Evolutionary conservation across 2,113 vertebrate species (phyloP), one percentile per base, ranked within the genome.

Genomic region (Trichechus manatus): DNA sequence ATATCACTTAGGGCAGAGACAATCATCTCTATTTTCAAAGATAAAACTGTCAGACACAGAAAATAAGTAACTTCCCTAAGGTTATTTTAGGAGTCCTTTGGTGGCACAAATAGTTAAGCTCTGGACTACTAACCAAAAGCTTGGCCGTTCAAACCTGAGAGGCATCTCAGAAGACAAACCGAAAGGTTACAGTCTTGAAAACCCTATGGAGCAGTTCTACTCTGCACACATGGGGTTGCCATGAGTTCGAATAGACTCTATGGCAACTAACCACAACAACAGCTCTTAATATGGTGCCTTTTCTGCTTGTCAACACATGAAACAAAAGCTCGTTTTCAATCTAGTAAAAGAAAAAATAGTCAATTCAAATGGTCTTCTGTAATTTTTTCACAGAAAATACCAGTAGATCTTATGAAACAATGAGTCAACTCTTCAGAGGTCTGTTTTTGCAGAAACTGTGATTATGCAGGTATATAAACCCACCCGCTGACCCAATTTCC

Each of bases 21-120:
- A 80, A 66, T 19, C 29, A 68, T 84, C 22, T 87, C 47, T 90
- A 68, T 29, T 74, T 94, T 87, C 81, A 68, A 94, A 82, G 36
- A 72, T 68, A 83, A 75, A 84, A 29, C 77, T 90, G 13, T 91
- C 61, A n/a, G 27, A 63, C 42, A 19, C n/a, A 42, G 33, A 88
- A 39, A 39, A 39, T 39, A 91, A 87, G 47, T 44, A 68, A 64
- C 31, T 59, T 85, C 23, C 66, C 31, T 47, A 33, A 90, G 11
- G 33, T 70, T 31, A 3, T 70, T 70, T 17, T n/a, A n/a, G 5
- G 68, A 70, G 27, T 70, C 68, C 17, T 14, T 70, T 70, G 68
- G 33, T 70, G 33, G 33, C 66, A 68, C 33, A 70, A 70, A 70
- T n/a, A 70, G 33, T 70, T 70, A 70, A 70, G 17, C 15, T n/a